Conservation (phyloP, 2,888 invertebrate species). For the Dendrolimus pini region DNA sequence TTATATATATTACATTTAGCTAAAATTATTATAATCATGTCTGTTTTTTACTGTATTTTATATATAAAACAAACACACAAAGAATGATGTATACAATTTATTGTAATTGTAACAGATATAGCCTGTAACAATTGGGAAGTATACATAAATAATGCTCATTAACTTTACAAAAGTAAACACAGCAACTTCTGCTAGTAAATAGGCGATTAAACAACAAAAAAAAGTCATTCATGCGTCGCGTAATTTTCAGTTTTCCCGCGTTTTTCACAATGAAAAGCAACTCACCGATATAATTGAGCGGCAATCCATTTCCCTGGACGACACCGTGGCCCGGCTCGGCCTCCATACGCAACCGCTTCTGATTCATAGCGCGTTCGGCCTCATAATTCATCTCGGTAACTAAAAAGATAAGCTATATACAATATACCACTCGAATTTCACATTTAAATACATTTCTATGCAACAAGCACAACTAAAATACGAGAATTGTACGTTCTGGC, state of each 20-base stretch:
- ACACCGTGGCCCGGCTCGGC: constrained; percentile 71
- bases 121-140: too few relatives aligned
- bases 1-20: too few relatives aligned
- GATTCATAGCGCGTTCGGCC: constrained; percentile 72
- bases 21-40: too few relatives aligned
- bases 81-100: too few relatives aligned
- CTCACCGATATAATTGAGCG: constrained; percentile 71
- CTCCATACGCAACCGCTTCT: constrained; percentile 74
- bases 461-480: constrained; percentile 32
- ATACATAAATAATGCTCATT: too few relatives aligned
- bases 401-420: constrained; percentile 55
- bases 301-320: constrained; percentile 72
- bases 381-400: constrained; percentile 75
- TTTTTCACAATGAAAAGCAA: constrained; percentile 16
- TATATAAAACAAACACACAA: too few relatives aligned
- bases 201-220: constrained; percentile 2
- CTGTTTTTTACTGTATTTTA: too few relatives aligned
- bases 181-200: constrained; percentile 3
- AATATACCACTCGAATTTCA: constrained; percentile 26
- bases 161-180: not conserved
- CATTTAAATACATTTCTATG: constrained; percentile 37
- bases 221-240: not conserved
- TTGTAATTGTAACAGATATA: too few relatives aligned
- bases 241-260: constrained; percentile 20
- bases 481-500: constrained; percentile 45